Conservation (phyloP, 2,113 vertebrate genomes). For the Lepus europaeus region DNA sequence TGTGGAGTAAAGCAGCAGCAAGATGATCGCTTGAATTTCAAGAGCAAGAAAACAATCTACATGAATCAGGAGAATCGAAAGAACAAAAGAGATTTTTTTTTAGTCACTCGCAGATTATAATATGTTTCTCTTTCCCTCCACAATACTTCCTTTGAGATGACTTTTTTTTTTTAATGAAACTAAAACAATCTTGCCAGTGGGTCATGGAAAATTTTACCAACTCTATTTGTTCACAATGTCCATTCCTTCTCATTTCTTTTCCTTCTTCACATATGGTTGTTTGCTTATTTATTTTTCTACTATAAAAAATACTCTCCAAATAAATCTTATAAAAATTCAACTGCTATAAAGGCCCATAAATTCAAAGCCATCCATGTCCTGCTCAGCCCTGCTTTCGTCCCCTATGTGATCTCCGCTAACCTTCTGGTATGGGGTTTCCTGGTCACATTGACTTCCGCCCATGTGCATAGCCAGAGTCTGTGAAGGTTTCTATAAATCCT, state of each 20-base stretch:
- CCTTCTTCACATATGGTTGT: conserved; percentile 17
- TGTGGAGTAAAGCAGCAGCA: neutral
- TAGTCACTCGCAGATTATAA: neutral
- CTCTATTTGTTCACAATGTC: conserved; percentile 29
- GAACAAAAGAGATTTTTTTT: conserved; percentile 49
- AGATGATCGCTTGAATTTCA: neutral
- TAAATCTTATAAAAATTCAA: conserved; percentile 41
- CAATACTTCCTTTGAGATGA: conserved; percentile 56
- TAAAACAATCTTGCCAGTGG: conserved; percentile 64
- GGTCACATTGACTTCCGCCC: neutral
- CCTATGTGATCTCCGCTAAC: neutral
- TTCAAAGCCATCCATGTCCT: neutral
- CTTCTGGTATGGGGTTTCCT: neutral
- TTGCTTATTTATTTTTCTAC: conserved; percentile 42
- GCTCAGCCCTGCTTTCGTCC: neutral
- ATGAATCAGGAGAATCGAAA: conserved; percentile 44
- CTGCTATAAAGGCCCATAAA: neutral
- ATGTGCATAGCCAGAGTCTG: neutral
- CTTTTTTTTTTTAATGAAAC: conserved; percentile 59
- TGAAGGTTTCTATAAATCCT: conserved; percentile 17
- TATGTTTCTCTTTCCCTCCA: conserved; percentile 36
- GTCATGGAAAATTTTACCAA: conserved; percentile 64
- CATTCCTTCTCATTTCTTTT: conserved; percentile 53
- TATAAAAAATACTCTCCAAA: conserved; percentile 37
- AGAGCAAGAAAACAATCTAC: conserved; percentile 57